Evolutionary conservation across 2,888 invertebrate genomes (phyloP), one percentile per base, ranked within the genome.

Genomic region (Cordilura impudica): DNA sequence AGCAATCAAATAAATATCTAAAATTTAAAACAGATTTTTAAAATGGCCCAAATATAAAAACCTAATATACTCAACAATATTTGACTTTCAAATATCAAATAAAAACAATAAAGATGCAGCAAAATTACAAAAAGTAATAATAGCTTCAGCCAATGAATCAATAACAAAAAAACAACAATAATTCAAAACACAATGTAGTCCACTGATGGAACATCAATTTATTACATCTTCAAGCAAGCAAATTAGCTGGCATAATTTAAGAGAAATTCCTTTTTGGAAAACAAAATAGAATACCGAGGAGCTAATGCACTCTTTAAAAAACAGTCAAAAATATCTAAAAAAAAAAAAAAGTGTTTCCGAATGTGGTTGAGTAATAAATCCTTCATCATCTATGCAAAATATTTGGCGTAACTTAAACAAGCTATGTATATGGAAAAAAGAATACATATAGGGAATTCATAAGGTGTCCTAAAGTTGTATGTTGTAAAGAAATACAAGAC

Each of bases 51-150:
- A 67, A 31, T 67, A 35, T n/a, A 14, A 31, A 39, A 39, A 21
- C 4, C 6, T 14, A 7, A 23, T 47, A 4, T 3, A 5, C 2
- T 16, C 12, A 6, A 19, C 7, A 21, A 8, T 6, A 2, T 6
- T 43, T 23, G 0, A 45, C 43, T 43, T 12, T 19, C 4, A 2
- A 14, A 7, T 45, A 19, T 14, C 45, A 14, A 12, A 45, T 2
- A 69, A 58, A 10, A 45, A 56, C 45, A 43, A 69, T 47, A 56
- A 45, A 43, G 16, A 19, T 4, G 58, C 69, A 19, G 56, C 69
- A 5, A 5, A 31, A 23, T 29, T 69, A 12, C 45, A 69, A 21
- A 45, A 43, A 10, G 21, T 19, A 2, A 61, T 61, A 14, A 19
- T 14, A 16, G 21, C 8, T 14, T 23, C 61, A 10, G 61, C 45